A percentile compares a stretch with the other conserved stretches of the same genome.
Evolutionary conservation across 1,140 invertebrate species (phyloP).

Genomic region (Orchestia grillus): DNA sequence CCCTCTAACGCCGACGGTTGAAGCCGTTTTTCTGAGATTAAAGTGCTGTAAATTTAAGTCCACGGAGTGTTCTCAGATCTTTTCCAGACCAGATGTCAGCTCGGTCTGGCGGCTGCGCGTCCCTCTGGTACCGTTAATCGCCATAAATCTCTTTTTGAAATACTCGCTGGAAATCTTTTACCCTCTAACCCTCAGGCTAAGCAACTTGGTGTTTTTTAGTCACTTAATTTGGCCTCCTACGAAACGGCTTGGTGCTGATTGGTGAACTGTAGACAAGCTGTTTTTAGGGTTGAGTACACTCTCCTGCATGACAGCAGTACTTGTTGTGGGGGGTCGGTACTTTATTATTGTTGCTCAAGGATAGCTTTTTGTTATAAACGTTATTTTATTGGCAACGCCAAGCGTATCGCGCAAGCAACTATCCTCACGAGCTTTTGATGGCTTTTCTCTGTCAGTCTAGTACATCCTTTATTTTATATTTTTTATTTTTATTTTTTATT

Average conservation of each 20-base stretch:
- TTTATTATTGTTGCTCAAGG: neutral
- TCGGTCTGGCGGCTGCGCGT: neutral
- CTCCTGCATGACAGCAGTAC: neutral
- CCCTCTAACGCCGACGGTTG: neutral
- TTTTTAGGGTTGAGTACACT: too few relatives aligned
- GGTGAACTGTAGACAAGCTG: neutral
- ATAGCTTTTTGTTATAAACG: neutral
- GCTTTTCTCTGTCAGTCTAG: neutral
- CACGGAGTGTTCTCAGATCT: neutral
- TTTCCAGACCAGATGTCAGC: neutral
- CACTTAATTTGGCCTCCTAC: neutral
- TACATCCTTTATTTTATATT: neutral
- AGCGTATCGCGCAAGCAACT: neutral
- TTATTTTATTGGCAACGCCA: neutral
- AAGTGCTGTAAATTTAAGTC: neutral
- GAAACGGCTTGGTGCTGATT: neutral
- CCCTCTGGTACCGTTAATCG: neutral
- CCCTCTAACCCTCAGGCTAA: neutral
- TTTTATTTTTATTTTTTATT: too few relatives aligned
- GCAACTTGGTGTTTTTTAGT: neutral
- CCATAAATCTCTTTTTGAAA: conserved; percentile 8
- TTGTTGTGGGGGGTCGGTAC: neutral
- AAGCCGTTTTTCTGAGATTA: neutral
- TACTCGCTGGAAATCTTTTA: neutral
- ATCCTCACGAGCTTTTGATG: neutral